phyloP scores from a whole-genome alignment of 2,888 invertebrate genomes.

The Ophioninae sp. region DNA sequence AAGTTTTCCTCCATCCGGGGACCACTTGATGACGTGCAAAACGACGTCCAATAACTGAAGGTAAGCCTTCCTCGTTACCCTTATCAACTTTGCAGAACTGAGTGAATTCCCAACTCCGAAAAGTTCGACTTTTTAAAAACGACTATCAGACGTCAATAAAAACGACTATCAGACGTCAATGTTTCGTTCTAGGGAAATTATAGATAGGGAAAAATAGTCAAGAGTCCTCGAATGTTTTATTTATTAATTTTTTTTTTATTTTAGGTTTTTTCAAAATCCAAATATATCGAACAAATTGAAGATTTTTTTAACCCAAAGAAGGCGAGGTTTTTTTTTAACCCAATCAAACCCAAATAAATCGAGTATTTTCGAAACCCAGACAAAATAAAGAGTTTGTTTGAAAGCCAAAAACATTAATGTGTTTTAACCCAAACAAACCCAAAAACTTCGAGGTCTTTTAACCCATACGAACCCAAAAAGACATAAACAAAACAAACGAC shows the following conservation, averaged over 20 bases:
- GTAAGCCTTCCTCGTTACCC: background rate
- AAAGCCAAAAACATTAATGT: too few relatives aligned
- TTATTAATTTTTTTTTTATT: background rate
- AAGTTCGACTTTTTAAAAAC: background rate
- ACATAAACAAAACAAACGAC: too few relatives aligned
- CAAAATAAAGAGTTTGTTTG: too few relatives aligned
- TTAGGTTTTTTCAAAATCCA: too few relatives aligned
- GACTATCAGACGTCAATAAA: background rate
- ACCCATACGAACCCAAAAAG: too few relatives aligned
- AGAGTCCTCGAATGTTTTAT: background rate
- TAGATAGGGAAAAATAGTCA: background rate
- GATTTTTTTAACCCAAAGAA: background rate
- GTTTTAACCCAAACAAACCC: too few relatives aligned
- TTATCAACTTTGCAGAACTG: background rate
- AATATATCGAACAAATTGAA: background rate
- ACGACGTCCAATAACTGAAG: background rate
- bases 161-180: background rate
- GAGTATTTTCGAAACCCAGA: too few relatives aligned
- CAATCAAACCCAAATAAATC: too few relatives aligned
- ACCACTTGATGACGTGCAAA: constrained; percentile 2
- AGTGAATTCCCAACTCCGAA: background rate
- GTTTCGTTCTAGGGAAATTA: background rate
- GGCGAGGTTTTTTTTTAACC: background rate
- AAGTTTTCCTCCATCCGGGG: constrained; percentile 12
- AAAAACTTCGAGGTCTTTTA: too few relatives aligned